These are phyloP conservation scores for Odontomyia ornata DNA, from an alignment of 2,888 invertebrate species.

Conservation along the genomic window DNA sequence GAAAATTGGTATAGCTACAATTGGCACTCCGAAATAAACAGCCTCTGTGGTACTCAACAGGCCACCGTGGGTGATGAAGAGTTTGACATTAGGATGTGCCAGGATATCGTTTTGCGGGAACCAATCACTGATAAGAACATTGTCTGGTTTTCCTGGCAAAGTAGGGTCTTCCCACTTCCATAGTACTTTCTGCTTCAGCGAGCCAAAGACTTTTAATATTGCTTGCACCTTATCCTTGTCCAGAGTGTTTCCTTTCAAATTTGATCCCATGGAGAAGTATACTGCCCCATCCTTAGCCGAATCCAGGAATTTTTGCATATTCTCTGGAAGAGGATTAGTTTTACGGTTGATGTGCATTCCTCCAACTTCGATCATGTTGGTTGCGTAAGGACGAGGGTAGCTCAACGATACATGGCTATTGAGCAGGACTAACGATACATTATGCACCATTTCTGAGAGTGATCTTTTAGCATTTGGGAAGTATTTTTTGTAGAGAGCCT, in stretches of 20 bases:
- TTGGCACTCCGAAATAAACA: constrained; percentile 62
- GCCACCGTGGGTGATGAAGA: constrained; percentile 68
- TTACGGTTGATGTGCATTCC: constrained; percentile 62
- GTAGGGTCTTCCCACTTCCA: constrained; percentile 48
- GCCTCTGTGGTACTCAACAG: constrained; percentile 65
- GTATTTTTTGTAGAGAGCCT: constrained; percentile 55
- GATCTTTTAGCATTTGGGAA: constrained; percentile 56
- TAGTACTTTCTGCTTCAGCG: constrained; percentile 47
- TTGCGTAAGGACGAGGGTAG: constrained; percentile 60
- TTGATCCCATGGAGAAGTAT: constrained; percentile 66
- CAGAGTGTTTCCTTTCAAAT: constrained; percentile 57
- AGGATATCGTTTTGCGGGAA: constrained; percentile 62
- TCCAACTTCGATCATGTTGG: constrained; percentile 63
- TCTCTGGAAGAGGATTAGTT: constrained; percentile 56
- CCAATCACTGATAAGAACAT: constrained; percentile 60
- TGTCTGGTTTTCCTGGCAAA: constrained; percentile 50
- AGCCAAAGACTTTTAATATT: constrained; percentile 52
- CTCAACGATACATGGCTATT: constrained; percentile 61
- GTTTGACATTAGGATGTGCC: constrained; percentile 64
- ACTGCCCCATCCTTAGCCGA: constrained; percentile 64
- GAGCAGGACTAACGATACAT: constrained; percentile 58
- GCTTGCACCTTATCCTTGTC: constrained; percentile 55
- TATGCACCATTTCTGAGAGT: constrained; percentile 55
- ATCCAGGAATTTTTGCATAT: constrained; percentile 62
- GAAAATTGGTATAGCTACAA: constrained; percentile 62